phyloP scores from a whole-genome alignment of 2,797 vertebrate genomes.

The Schizopygopsis pylzovi region DNA sequence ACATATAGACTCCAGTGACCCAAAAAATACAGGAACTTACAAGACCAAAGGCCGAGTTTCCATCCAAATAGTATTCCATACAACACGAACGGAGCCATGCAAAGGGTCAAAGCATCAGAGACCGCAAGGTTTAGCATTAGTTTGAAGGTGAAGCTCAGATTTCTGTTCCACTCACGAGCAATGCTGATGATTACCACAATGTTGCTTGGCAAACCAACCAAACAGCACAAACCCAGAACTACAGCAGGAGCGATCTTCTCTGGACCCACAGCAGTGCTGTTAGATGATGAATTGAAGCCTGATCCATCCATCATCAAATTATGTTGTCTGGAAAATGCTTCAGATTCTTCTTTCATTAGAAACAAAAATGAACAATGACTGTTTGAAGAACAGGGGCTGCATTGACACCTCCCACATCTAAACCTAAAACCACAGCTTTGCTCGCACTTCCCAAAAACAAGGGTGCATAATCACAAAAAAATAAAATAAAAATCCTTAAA shows the following conservation, averaged over 20 bases:
- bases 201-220: constrained; percentile 60
- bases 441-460: background rate
- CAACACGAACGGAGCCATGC: constrained; percentile 42
- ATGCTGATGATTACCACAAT: constrained; percentile 50
- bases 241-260: constrained; percentile 28
- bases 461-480: background rate
- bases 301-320: background rate
- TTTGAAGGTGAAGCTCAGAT: constrained; percentile 49
- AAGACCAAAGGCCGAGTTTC: constrained; percentile 20
- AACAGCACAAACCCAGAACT: constrained; percentile 50
- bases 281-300: constrained; percentile 13
- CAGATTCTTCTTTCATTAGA: background rate
- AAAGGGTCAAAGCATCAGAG: constrained; percentile 57
- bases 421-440: background rate
- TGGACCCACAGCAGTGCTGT: constrained; percentile 3
- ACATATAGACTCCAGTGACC: constrained; percentile 52
- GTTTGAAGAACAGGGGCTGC: background rate
- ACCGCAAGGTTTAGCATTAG: constrained; percentile 60
- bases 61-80: constrained; percentile 41
- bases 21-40: constrained; percentile 44
- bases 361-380: background rate
- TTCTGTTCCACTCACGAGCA: constrained; percentile 20
- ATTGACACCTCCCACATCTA: background rate
- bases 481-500: background rate
- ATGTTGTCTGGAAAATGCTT: background rate